A percentile compares a stretch with the other conserved stretches of the same genome.
phyloP scores from a whole-genome alignment of 1,140 invertebrate genomes.

The Drosophila ambigua region DNA sequence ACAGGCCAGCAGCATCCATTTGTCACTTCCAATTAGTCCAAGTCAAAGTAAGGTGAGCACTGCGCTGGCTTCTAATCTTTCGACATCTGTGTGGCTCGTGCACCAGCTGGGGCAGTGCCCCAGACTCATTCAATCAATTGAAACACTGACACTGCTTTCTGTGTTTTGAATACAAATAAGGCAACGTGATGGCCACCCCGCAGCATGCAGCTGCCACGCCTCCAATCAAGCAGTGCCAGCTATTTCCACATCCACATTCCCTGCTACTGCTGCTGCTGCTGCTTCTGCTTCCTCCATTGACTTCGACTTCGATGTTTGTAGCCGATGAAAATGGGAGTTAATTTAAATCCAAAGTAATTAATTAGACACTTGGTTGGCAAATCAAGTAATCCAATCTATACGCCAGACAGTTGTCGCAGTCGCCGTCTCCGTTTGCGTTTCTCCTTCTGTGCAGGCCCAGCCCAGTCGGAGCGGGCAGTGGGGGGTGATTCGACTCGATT shows the following conservation, averaged over 20 bases:
- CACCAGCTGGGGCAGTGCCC: constrained; percentile 4
- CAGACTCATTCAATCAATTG: constrained; percentile 75
- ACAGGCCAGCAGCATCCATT: constrained; percentile 31
- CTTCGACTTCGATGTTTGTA: constrained; percentile 32
- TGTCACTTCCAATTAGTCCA: constrained; percentile 62
- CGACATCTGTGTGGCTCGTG: constrained; percentile 10
- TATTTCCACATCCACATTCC: neutral
- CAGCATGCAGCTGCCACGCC: constrained; percentile 63
- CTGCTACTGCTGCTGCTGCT: constrained; percentile 20
- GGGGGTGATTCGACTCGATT: constrained; percentile 13
- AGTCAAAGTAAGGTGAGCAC: constrained; percentile 52
- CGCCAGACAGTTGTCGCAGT: neutral
- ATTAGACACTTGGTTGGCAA: constrained; percentile 63
- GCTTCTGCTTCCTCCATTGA: too few species aligned
- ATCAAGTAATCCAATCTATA: constrained; percentile 47
- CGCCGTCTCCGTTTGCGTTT: constrained; percentile 7
- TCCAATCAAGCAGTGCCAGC: constrained; percentile 51
- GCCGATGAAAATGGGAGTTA: constrained; percentile 63
- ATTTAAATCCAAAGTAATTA: constrained; percentile 83
- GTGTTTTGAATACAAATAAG: constrained; percentile 81
- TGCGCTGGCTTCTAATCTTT: constrained; percentile 50
- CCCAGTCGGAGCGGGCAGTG: constrained; percentile 1
- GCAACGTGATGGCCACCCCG: constrained; percentile 60
- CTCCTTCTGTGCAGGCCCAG: neutral
- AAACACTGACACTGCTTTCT: constrained; percentile 59